These are phyloP conservation scores for Osmoderma eremita DNA, from an alignment of 2,888 invertebrate genomes.

Conservation along the genomic window DNA sequence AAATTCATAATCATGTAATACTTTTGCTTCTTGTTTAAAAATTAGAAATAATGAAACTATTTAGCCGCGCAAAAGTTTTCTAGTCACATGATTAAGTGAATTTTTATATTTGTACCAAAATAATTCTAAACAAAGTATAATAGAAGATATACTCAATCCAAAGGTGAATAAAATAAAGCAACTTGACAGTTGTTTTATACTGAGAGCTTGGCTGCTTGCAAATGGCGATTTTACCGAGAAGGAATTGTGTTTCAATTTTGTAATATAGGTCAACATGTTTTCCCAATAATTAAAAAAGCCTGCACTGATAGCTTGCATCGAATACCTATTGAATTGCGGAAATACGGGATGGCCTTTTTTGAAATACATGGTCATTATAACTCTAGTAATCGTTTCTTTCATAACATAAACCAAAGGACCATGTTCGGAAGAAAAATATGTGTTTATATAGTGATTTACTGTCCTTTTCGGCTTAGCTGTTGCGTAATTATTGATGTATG, in stretches of 20 bases:
- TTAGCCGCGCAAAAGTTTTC: too few species aligned
- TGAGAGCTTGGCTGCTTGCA: not conserved
- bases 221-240: not conserved
- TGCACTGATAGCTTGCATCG: not conserved
- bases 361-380: slow-evolving; percentile 18
- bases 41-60: too few species aligned
- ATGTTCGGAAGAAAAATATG: slow-evolving; percentile 1
- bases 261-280: not conserved
- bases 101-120: slow-evolving; percentile 1
- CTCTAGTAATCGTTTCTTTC: slow-evolving; percentile 19
- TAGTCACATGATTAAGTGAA: too few species aligned
- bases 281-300: slow-evolving; percentile 32
- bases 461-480: not conserved
- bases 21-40: too few species aligned
- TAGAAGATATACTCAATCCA: slow-evolving; percentile 2
- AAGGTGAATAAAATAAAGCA: slow-evolving; percentile 11
- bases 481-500: slow-evolving; percentile 8
- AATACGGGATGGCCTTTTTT: slow-evolving; percentile 27
- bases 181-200: not conserved
- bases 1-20: too few species aligned
- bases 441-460: not conserved
- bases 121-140: slow-evolving; percentile 22
- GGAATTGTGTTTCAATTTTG: slow-evolving; percentile 16
- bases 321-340: slow-evolving; percentile 18
- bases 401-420: slow-evolving; percentile 10